Conservation (phyloP, 30 jellyfish, hydroid and myxozoan species). For the Nemopilema nomurai region DNA sequence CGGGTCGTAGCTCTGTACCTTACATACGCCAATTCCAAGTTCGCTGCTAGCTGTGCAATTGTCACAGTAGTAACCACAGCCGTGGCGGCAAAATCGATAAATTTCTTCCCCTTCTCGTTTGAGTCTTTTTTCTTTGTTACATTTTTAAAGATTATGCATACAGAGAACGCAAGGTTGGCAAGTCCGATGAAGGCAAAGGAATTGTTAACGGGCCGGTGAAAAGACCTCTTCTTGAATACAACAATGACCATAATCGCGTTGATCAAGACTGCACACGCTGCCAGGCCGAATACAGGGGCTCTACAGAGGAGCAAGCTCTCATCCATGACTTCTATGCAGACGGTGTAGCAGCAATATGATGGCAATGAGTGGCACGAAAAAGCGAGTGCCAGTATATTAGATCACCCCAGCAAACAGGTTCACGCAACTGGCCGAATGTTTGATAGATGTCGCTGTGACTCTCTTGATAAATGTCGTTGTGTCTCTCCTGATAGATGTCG, state of each 20-base stretch:
- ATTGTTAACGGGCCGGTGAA: background rate
- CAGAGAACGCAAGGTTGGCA: background rate
- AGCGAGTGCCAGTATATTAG: background rate
- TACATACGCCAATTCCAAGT: background rate
- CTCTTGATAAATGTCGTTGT: no score
- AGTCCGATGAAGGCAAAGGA: background rate
- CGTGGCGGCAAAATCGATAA: no score
- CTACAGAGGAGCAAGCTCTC: background rate
- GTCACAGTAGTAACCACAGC: background rate
- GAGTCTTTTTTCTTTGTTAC: background rate
- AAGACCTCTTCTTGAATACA: background rate
- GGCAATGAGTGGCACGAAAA: background rate
- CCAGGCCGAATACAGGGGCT: background rate
- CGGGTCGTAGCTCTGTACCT: background rate
- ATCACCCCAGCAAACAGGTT: background rate
- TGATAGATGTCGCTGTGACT: no score
- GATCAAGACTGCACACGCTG: background rate
- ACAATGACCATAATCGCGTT: background rate
- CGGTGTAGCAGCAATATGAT: background rate
- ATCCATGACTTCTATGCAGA: background rate
- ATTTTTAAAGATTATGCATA: no score
- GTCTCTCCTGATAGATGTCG: no score
- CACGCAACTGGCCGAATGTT: no score
- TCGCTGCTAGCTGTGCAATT: background rate
- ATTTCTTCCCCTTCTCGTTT: no score